Conservation (phyloP, 2,113 vertebrate genomes). For the Ceratotherium simum region DNA sequence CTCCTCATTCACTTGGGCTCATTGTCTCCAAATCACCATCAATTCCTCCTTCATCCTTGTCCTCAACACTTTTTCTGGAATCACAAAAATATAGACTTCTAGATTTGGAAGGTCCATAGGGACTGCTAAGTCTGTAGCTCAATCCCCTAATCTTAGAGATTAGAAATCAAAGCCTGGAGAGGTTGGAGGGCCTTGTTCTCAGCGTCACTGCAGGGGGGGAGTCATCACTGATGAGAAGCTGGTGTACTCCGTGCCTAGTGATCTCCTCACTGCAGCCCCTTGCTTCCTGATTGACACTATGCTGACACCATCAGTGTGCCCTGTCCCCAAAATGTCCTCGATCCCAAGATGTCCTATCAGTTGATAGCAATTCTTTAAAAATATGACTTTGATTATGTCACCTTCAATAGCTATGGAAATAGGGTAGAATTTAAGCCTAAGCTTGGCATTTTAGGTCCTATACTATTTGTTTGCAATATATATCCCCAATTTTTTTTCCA, state of each 20-base stretch:
- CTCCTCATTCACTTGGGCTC: neutral
- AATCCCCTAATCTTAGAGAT: neutral
- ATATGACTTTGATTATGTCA: neutral
- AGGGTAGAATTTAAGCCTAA: neutral
- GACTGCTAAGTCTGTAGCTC: neutral
- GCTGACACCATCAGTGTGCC: neutral
- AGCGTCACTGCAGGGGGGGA: neutral
- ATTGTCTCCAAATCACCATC: neutral
- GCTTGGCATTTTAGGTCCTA: neutral
- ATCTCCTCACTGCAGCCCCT: neutral
- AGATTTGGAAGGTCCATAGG: neutral
- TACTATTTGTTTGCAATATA: no score
- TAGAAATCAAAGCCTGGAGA: neutral
- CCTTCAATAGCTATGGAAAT: neutral
- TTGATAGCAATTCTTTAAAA: neutral
- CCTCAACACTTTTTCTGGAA: neutral
- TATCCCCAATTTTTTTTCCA: neutral
- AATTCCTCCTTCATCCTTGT: neutral
- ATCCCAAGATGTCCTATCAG: neutral
- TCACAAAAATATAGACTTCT: neutral
- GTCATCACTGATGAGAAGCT: neutral
- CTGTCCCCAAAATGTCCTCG: neutral
- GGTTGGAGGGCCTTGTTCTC: neutral
- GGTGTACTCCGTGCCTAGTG: fast-evolving
- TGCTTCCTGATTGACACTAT: neutral